A percentile compares a stretch with the other conserved stretches of the same genome.
Evolutionary conservation across 2,797 vertebrate species (phyloP).

Genomic region (Acrossocheilus wenchowensis): DNA sequence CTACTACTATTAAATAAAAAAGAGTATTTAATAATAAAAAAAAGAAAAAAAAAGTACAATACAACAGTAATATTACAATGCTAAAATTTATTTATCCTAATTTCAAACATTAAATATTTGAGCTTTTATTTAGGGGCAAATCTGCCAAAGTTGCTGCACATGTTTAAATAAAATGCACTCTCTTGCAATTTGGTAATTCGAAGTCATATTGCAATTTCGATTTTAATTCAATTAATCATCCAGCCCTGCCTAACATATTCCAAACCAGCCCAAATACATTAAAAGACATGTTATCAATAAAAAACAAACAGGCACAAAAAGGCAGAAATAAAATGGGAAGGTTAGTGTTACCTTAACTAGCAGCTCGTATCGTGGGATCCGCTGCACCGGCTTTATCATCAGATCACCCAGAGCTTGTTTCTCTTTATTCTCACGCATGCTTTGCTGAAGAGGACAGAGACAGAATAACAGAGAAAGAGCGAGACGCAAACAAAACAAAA

Average conservation of each 20-base stretch:
- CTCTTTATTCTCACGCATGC: slow-evolving; percentile 98
- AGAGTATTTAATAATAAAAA: background rate
- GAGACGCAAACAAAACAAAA: slow-evolving; percentile 26
- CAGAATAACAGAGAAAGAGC: background rate
- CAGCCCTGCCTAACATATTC: background rate
- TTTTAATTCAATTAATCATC: background rate
- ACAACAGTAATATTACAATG: background rate
- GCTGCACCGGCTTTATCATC: slow-evolving; percentile 98
- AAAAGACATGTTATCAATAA: background rate
- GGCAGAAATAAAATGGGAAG: background rate
- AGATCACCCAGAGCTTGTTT: slow-evolving; percentile 96
- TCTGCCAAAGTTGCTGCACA: background rate
- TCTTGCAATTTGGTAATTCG: background rate
- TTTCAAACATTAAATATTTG: background rate
- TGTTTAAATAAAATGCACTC: background rate
- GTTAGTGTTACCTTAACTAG: slow-evolving; percentile 88
- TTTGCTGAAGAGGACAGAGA: slow-evolving; percentile 83
- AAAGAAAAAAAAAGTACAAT: background rate
- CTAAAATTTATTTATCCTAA: background rate
- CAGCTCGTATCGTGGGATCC: slow-evolving; percentile 96
- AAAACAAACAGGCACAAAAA: background rate
- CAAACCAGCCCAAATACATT: background rate
- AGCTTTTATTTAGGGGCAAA: background rate
- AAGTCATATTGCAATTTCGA: background rate
- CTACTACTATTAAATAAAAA: background rate